Percentiles rank a stretch among this genome's conserved stretches.
phyloP scores from a whole-genome alignment of 92 coral and sea anemone genomes.

The Micromussa lordhowensis region DNA sequence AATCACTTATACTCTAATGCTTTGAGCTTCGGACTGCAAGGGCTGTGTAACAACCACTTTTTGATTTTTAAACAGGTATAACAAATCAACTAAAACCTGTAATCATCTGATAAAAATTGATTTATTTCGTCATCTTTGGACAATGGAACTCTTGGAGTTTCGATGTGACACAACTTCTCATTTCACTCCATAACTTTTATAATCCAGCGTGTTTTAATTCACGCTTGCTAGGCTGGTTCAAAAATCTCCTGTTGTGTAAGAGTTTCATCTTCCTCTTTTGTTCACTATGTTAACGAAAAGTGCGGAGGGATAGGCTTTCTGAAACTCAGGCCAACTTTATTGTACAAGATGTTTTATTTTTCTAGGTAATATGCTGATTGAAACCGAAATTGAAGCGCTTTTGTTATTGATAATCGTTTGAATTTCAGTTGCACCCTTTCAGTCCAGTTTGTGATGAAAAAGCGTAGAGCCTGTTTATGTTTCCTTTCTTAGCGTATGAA shows the following conservation, averaged over 20 bases:
- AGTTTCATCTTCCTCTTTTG: background rate
- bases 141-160: background rate
- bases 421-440: background rate
- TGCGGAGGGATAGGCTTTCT: too few species aligned
- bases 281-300: too few species aligned
- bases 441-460: background rate
- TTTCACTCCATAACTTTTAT: background rate
- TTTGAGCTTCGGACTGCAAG: background rate
- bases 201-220: background rate
- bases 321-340: background rate
- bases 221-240: background rate
- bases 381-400: background rate
- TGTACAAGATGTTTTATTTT: background rate
- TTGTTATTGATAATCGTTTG: background rate
- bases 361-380: too few species aligned
- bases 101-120: background rate
- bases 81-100: background rate
- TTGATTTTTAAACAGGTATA: background rate
- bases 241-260: background rate
- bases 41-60: too few species aligned
- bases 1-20: background rate
- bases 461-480: background rate
- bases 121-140: background rate
- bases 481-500: background rate
- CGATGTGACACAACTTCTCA: background rate